Evolutionary conservation across 1,140 invertebrate species (phyloP), one percentile per base, ranked within the genome.

Genomic region (Sycophila sp.): DNA sequence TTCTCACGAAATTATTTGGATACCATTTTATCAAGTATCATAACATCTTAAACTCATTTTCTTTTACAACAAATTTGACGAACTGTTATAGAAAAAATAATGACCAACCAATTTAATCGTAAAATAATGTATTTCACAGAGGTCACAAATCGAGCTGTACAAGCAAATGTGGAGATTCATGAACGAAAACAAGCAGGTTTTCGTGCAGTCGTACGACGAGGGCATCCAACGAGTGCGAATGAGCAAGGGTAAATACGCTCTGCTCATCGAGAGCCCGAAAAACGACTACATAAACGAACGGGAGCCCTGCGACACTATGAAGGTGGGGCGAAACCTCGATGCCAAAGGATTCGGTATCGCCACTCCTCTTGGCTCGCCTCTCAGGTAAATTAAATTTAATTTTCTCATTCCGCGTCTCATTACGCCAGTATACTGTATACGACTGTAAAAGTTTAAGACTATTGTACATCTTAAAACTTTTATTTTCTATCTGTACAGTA

Each of bases 131-230:
- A 22, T 10, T 55, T 55, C 84, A 5, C 86, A 97, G 95, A 90
- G 91, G 79, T 98, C 96, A 4, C 94, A 95, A 79, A 95, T 98
- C 69, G 90, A 91, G 40, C 90, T 96, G 2, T 98, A 97, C 85
- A 92, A 92, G 79, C 92, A 94, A 83, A 98, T 98, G 97, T 98
- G 95, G 95, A 93, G 96, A 77, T 97, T 94, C 77, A 98, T 98
- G 96, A 93, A 92, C 74, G 90, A 92, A 11, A 87, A 92, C 73
- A 93, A 93, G 74, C 89, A 95, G 78, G 93, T 95, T 28, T 96
- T 96, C 76, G 93, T 95, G 0, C 86, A 88, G 68, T 91, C 90
- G 2, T 96, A 97, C 80, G 92, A 93, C 66, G 94, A 96, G 81
- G 95, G 95, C 7, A 95, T 97, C 70, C 86, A 89, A 66, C 86